Evolutionary conservation across 2,113 vertebrate genomes (phyloP), one percentile per base, ranked within the genome.

Genomic region (Thinocorus orbignyianus): DNA sequence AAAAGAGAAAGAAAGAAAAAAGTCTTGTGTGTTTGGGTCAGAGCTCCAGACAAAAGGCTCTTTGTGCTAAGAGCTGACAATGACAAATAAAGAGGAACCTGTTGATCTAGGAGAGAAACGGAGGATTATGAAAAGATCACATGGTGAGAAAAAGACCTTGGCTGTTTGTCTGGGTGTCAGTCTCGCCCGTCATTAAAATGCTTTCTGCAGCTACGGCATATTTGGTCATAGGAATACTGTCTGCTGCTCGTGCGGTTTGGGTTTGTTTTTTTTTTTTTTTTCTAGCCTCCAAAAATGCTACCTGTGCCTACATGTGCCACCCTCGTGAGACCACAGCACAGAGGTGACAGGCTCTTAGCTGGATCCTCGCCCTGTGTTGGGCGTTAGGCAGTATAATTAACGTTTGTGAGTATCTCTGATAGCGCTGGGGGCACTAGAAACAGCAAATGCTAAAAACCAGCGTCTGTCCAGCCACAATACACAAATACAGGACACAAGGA

Each of bases 31-130:
- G 81, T 82, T 94, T 76, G 89, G 94, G 87, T 62, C 94, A 46
- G 72, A 87, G 95, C 81, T n/a, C 20, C 70, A 44, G 71, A 95
- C 97, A 96, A 88, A 97, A 77, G 74, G 79, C 85, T 64, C 89
- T 92, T 95, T 95, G 94, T 97, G 94, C 71, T 23, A 7, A 1
- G 51, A 42, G 93, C 92, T 93, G 95, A 87, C 84, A 79, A 44
- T 60, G 92, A 94, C 86, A 94, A 93, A 95, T 77, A 81, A 79
- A 79, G 84, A 95, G 91, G 91, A 95, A 97, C 88, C 94, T 95
- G 95, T 85, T 81, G 95, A 85, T 77, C 89, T 88, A 26, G 60
- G 84, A 54, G 81, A 95, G 92, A 74, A 91, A 66, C 6, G 44
- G 72, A 81, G 83, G 86, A 76, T 84, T 88, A 78, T 17, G 91